phyloP scores from a whole-genome alignment of 2,888 invertebrate species.

The Eudemis profundana region DNA sequence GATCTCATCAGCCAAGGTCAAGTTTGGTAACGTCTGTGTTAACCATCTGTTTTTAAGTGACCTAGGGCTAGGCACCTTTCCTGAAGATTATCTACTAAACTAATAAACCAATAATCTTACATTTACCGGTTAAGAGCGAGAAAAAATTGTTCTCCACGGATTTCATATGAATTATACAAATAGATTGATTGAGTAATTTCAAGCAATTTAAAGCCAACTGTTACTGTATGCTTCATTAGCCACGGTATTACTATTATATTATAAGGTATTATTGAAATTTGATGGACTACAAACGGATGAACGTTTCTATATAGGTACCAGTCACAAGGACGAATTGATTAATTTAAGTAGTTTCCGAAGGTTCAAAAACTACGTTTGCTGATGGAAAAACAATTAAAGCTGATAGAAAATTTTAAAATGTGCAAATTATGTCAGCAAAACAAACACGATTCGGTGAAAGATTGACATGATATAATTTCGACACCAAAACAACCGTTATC shows the following conservation, averaged over 20 bases:
- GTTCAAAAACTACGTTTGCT: slow-evolving; percentile 6
- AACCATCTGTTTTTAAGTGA: slow-evolving; percentile 19
- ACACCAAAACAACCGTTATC: slow-evolving; percentile 61
- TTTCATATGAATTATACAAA: background rate
- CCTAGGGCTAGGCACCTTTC: slow-evolving; percentile 22
- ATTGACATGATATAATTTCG: slow-evolving; percentile 50
- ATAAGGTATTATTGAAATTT: background rate
- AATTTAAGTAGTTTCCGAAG: background rate
- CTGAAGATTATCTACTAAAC: slow-evolving; percentile 10
- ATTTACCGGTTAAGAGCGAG: slow-evolving; percentile 6
- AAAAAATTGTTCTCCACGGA: background rate
- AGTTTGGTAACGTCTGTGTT: slow-evolving; percentile 15
- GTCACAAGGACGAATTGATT: too few species aligned
- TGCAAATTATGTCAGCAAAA: slow-evolving; percentile 37
- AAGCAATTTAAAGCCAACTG: background rate
- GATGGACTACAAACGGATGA: too few species aligned
- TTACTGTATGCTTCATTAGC: background rate
- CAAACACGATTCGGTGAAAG: slow-evolving; percentile 47
- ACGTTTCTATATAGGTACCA: too few species aligned
- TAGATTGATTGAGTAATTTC: background rate
- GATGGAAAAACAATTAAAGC: slow-evolving; percentile 13
- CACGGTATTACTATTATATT: background rate
- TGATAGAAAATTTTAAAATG: slow-evolving; percentile 36
- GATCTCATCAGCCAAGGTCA: slow-evolving; percentile 23
- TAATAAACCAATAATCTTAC: slow-evolving; percentile 20